A percentile compares a stretch with the other conserved stretches of the same genome.
Evolutionary conservation across 2,888 invertebrate genomes (phyloP).

Genomic region (Dasysyrphus albostriatus): DNA sequence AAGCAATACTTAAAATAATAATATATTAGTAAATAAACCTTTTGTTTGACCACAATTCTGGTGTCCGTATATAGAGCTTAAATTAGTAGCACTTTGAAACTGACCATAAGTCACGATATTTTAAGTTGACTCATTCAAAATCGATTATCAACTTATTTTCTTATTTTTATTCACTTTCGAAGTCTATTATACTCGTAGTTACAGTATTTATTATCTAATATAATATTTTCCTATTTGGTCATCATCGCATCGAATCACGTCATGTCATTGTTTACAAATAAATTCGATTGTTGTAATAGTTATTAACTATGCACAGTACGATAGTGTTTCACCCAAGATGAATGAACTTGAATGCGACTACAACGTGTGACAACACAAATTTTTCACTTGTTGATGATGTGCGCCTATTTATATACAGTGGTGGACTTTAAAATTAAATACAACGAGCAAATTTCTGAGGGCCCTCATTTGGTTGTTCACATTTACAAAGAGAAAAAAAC

Average conservation of each 20-base stretch:
- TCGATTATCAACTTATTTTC: background rate
- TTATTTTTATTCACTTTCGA: constrained; percentile 1
- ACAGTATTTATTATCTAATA: constrained; percentile 57
- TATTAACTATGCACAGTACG: constrained; percentile 52
- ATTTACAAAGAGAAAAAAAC: too few relatives aligned
- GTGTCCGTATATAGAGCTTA: too few relatives aligned
- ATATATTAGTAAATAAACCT: too few relatives aligned
- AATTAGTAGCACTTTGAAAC: background rate
- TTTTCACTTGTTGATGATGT: constrained; percentile 26
- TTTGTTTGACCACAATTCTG: too few relatives aligned
- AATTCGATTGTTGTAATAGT: constrained; percentile 53
- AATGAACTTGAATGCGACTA: constrained; percentile 70
- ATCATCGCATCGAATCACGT: constrained; percentile 37
- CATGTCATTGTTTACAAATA: constrained; percentile 57
- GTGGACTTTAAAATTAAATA: background rate
- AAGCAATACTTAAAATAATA: too few relatives aligned
- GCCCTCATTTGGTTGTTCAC: too few relatives aligned
- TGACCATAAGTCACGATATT: background rate
- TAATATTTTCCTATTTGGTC: constrained; percentile 36
- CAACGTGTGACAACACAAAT: constrained; percentile 25
- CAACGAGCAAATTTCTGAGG: too few relatives aligned
- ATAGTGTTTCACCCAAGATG: constrained; percentile 39
- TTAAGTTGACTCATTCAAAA: background rate
- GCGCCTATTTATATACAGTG: background rate
- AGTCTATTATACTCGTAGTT: constrained; percentile 26